A percentile compares a stretch with the other conserved stretches of the same genome.
phyloP scores from a whole-genome alignment of 2,888 invertebrate species.

The Stenoptilia bipunctidactyla region DNA sequence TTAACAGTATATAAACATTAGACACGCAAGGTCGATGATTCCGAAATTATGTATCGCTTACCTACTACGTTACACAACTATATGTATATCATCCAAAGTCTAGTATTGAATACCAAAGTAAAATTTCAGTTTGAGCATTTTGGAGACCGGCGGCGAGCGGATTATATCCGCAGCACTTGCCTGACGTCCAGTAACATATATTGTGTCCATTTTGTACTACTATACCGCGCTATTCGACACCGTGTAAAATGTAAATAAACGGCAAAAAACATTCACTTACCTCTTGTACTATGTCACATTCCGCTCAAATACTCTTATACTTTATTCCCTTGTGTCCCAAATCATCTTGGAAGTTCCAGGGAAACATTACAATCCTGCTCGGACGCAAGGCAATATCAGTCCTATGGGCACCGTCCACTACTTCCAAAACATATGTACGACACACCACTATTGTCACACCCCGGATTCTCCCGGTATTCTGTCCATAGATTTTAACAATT shows the following conservation, averaged over 20 bases:
- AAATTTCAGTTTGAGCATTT: background rate
- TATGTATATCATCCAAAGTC: conserved; percentile 21
- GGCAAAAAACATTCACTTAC: conserved; percentile 46
- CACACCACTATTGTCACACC: conserved; percentile 56
- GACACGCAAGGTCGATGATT: conserved; percentile 29
- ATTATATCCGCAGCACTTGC: conserved; percentile 22
- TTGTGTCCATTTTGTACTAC: conserved; percentile 54
- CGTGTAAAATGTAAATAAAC: conserved; percentile 62
- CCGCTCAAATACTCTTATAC: conserved; percentile 65
- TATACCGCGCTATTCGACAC: conserved; percentile 17
- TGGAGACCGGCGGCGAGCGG: background rate
- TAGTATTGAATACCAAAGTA: conserved; percentile 15
- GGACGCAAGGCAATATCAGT: conserved; percentile 66
- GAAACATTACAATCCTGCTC: conserved; percentile 63
- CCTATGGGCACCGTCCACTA: conserved; percentile 66
- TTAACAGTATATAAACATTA: conserved; percentile 19
- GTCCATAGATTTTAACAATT: conserved; percentile 39
- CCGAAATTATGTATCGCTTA: conserved; percentile 28
- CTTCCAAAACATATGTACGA: conserved; percentile 70
- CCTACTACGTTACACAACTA: conserved; percentile 53
- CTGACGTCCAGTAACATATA: conserved; percentile 35
- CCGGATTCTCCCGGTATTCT: conserved; percentile 37
- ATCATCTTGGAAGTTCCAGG: conserved; percentile 62
- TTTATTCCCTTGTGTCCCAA: conserved; percentile 58
- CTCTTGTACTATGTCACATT: conserved; percentile 71